Base-by-base conservation (phyloP, 2,797 vertebrate species). In the Enteromius unitaeniatus region DNA sequence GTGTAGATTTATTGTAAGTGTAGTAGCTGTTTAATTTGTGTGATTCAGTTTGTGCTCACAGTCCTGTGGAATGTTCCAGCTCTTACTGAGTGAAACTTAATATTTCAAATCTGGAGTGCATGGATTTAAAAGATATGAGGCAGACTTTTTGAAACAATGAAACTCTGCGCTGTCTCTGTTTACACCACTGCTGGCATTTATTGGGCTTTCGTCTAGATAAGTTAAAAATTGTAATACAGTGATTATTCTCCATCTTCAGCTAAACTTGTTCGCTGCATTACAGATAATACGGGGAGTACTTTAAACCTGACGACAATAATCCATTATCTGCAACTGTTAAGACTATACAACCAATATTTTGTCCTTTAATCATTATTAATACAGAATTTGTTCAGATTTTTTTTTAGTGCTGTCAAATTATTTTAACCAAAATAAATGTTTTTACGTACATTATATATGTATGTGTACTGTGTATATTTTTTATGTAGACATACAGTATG, bases 121-220 rank as follows among this genome's bases (percentile, higher is more conserved):
- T 34, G 49, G 70, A 45, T 21, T 10, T 49, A 53, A 10, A 11
- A 28, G 19, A 76, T 51, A 58, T 1, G 11, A 73, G 55, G 58
- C 53, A 78, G 73, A 42, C 19, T 3, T 58, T 78, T 47, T 40
- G 23, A 60, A 75, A 79, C 62, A 79, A 82, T 49, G 28, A 73
- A 60, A 23, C 60, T 64, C 51, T 81, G 65, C 75, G 7, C 55
- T 76, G 55, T 34, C 11, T 79, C 62, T 64, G 64, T 79, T 76
- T 82, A 84, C 34, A 17, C 31, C 6, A 47, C 47, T 34, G 21
- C 21, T 55, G 64, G 26, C 65, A 28, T 79, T 51, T 45, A 78
- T 45, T 49, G 15, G 13, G 10, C 2, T 65, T 45, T 67, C 51
- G 6, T 53, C 31, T 14, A 11, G 2, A 65, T 64, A 42, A 34